Conservation (phyloP, 2,888 invertebrate genomes). For the Melikaiella ostensackeni region DNA sequence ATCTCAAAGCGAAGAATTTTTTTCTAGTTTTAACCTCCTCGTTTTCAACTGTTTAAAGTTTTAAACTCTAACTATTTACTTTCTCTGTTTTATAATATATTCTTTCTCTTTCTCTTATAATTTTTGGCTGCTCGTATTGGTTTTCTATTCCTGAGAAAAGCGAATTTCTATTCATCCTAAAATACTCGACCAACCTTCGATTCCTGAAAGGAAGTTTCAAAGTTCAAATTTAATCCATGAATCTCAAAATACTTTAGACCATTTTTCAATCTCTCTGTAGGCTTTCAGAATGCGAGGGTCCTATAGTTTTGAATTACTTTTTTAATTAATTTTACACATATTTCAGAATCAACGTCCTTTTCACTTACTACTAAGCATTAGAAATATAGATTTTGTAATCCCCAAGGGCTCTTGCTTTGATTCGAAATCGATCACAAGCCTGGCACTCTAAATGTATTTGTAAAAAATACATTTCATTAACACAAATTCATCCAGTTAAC, state of each 20-base stretch:
- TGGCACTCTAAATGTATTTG: constrained; percentile 15
- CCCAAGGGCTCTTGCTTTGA: constrained; percentile 15
- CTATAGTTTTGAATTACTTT: not conserved
- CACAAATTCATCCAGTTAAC: not conserved
- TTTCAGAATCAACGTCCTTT: constrained; percentile 3
- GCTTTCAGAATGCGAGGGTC: constrained; percentile 21
- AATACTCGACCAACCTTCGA: not conserved
- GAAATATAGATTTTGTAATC: constrained; percentile 12
- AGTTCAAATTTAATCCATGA: not conserved
- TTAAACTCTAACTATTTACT: constrained; percentile 1
- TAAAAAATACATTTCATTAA: constrained; percentile 16
- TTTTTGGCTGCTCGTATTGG: constrained; percentile 34
- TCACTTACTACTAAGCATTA: constrained; percentile 5
- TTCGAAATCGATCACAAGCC: constrained; percentile 20
- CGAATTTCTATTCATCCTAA: constrained; percentile 24
- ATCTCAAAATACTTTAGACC: not conserved
- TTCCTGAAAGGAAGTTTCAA: not conserved
- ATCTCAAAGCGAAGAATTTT: constrained; percentile 11
- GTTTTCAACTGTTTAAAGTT: not conserved
- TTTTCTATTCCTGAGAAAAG: constrained; percentile 39
- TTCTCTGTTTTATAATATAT: constrained; percentile 20
- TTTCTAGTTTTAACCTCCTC: not conserved
- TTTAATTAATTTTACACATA: constrained; percentile 1
- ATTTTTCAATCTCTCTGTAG: not conserved
- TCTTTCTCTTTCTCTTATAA: constrained; percentile 1